These are phyloP conservation scores for Leistus spinibarbis DNA, from an alignment of 2,888 invertebrate species.

Conservation along the genomic window DNA sequence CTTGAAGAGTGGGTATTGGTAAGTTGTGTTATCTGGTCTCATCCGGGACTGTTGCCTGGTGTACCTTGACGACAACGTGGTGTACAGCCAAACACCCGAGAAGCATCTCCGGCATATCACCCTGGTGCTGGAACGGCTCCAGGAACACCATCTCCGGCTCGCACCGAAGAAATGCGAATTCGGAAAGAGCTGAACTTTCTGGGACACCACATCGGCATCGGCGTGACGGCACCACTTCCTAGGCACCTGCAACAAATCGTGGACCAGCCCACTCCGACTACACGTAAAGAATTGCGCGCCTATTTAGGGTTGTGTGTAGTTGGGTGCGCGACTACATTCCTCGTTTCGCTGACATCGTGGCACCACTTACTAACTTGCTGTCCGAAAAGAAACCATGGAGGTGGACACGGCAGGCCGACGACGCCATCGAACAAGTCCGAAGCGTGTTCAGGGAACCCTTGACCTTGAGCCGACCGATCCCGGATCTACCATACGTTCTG, in stretches of 20 bases:
- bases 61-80: background rate
- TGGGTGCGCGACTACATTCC: constrained; percentile 26
- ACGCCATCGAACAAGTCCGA: constrained; percentile 20
- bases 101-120: constrained; percentile 42
- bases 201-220: constrained; percentile 38
- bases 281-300: background rate
- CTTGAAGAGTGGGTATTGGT: constrained; percentile 49
- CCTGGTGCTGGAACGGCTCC: constrained; percentile 41
- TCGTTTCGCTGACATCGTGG: background rate
- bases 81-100: constrained; percentile 34
- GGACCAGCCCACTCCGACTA: background rate
- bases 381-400: background rate
- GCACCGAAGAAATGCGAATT: constrained; percentile 41
- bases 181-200: constrained; percentile 37
- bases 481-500: constrained; percentile 36
- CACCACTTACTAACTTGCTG: background rate
- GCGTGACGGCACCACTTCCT: constrained; percentile 35
- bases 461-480: constrained; percentile 41
- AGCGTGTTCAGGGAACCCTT: constrained; percentile 30
- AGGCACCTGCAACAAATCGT: constrained; percentile 32
- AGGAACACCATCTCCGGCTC: constrained; percentile 35
- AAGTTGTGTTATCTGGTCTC: constrained; percentile 38
- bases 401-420: background rate
- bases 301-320: background rate
- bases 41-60: background rate